Evolutionary conservation across 1,140 invertebrate species (phyloP).

Genomic region (Pararge aegeria): DNA sequence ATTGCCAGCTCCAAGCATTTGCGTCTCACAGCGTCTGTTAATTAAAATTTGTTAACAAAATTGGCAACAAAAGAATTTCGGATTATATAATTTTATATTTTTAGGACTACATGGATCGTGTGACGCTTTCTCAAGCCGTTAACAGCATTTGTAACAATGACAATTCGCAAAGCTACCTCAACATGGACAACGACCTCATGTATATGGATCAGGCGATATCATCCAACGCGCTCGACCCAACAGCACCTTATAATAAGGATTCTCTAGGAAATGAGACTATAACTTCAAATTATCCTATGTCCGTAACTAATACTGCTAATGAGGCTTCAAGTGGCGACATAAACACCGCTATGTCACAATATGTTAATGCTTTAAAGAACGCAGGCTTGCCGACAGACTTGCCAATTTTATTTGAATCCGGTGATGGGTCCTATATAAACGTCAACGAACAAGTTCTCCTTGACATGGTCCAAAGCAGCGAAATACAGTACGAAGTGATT

Average conservation of each 20-base stretch:
- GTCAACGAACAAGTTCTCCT: slow-evolving; percentile 80
- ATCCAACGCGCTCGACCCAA: slow-evolving; percentile 53
- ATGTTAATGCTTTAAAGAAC: slow-evolving; percentile 78
- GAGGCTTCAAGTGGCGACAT: slow-evolving; percentile 42
- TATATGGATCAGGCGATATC: slow-evolving; percentile 63
- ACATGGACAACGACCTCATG: slow-evolving; percentile 65
- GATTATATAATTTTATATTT: slow-evolving; percentile 19
- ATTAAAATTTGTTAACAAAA: no score
- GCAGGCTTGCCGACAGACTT: slow-evolving; percentile 79
- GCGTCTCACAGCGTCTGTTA: no score
- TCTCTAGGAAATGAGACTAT: slow-evolving; percentile 49
- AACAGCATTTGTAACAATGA: slow-evolving; percentile 69
- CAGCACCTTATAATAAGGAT: slow-evolving; percentile 53
- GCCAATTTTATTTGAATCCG: slow-evolving; percentile 79
- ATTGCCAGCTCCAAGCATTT: no score
- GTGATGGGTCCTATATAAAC: slow-evolving; percentile 80
- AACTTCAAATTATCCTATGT: slow-evolving; percentile 50
- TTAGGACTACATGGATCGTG: slow-evolving; percentile 69
- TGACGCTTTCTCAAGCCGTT: slow-evolving; percentile 68
- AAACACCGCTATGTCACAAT: slow-evolving; percentile 71
- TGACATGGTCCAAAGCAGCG: slow-evolving; percentile 79
- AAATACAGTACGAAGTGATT: slow-evolving; percentile 79
- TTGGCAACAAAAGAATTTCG: no score
- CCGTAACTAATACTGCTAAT: slow-evolving; percentile 33
- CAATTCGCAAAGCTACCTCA: slow-evolving; percentile 57